These are phyloP conservation scores for Neostethus bicornis DNA, from an alignment of 2,797 vertebrate genomes.

Conservation along the genomic window DNA sequence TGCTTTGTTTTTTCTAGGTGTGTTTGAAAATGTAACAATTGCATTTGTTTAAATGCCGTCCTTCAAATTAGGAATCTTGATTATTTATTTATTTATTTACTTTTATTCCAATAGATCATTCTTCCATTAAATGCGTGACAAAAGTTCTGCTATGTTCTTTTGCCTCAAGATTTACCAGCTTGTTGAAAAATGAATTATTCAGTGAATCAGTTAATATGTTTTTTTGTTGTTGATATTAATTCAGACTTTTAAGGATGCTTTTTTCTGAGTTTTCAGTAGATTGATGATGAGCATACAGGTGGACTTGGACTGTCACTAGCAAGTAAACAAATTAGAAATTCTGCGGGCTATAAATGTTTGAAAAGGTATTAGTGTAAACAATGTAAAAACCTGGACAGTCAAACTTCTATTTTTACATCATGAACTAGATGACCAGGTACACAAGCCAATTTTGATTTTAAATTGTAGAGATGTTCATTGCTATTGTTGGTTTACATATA, in stretches of 20 bases:
- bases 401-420: constrained; percentile 7
- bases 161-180: constrained; percentile 5
- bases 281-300: constrained; percentile 68
- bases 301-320: constrained; percentile 45
- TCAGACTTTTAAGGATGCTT: constrained; percentile 62
- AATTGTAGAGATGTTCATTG: no score
- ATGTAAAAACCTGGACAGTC: constrained; percentile 16
- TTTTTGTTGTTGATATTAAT: constrained; percentile 54
- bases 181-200: constrained; percentile 33
- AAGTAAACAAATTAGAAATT: constrained; percentile 42
- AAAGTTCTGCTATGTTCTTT: neutral
- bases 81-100: neutral
- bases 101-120: no score
- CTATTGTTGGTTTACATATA: constrained; percentile 34
- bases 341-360: constrained; percentile 42
- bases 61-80: neutral
- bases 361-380: constrained; percentile 34
- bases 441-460: neutral
- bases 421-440: constrained; percentile 10
- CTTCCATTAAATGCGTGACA: neutral
- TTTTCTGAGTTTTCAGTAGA: constrained; percentile 67
- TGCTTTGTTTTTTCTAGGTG: constrained; percentile 5
- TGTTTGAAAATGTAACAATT: neutral
- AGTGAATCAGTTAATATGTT: constrained; percentile 34
- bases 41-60: neutral